Percentiles rank a stretch among this genome's conserved stretches.
phyloP scores from a whole-genome alignment of 2,888 invertebrate genomes.

The Argyresthia goedartella region DNA sequence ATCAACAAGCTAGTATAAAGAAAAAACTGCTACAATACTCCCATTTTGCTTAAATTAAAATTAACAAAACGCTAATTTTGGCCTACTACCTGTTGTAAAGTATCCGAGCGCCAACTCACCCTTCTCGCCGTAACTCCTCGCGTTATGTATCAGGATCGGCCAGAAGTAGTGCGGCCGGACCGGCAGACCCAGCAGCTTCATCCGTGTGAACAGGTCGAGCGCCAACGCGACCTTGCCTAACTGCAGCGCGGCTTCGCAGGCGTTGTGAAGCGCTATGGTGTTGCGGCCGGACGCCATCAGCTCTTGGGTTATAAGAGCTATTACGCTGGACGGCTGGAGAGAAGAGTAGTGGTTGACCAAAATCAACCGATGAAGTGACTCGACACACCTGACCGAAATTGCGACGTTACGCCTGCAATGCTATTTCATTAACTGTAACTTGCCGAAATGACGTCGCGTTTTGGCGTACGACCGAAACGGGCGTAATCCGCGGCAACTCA shows the following conservation, averaged over 20 bases:
- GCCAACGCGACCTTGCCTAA: conserved; percentile 50
- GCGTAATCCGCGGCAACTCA: no score
- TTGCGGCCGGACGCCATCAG: conserved; percentile 57
- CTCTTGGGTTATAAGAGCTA: conserved; percentile 52
- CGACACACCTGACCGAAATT: no score
- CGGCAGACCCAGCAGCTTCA: conserved; percentile 45
- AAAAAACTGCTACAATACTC: no score
- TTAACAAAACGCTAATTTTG: no score
- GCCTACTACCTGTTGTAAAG: no score
- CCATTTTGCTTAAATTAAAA: no score
- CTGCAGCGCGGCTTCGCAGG: conserved; percentile 66
- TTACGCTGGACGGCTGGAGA: conserved; percentile 51
- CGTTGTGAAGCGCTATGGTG: conserved; percentile 59
- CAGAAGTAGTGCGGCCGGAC: conserved; percentile 76
- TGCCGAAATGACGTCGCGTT: no score
- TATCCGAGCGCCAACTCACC: conserved; percentile 26
- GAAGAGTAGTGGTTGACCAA: not conserved
- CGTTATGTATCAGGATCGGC: conserved; percentile 69
- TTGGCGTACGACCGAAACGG: no score
- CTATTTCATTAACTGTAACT: no score
- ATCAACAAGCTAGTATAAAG: no score
- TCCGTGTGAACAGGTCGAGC: conserved; percentile 48
- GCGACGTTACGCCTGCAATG: no score
- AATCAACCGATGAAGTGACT: no score
- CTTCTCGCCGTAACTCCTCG: conserved; percentile 63